phyloP scores from a whole-genome alignment of 2,113 vertebrate species.

The Gymnorhina tibicen region DNA sequence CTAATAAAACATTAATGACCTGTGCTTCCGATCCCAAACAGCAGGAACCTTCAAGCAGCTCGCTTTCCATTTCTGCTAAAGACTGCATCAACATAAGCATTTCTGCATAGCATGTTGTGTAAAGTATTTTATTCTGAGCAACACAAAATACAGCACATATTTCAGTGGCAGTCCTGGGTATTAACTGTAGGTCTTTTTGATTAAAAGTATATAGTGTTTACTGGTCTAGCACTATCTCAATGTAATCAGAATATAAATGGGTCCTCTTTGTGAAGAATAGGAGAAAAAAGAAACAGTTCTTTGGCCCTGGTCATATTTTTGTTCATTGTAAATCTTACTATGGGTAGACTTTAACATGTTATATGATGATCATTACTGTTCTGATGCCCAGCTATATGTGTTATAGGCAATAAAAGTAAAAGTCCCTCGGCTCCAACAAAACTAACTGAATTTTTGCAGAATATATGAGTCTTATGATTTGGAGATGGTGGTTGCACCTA shows the following conservation, averaged over 20 bases:
- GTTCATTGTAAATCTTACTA: not conserved
- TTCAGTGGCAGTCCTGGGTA: not conserved
- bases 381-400: not conserved
- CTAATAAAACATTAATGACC: slow-evolving; percentile 52
- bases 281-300: not conserved
- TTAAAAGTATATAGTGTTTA: not conserved
- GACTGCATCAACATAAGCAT: not conserved
- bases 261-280: not conserved
- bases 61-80: slow-evolving; percentile 5
- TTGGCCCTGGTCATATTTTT: not conserved
- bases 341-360: not conserved
- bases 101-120: not conserved
- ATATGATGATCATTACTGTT: not conserved
- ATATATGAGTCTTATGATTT: not conserved
- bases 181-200: not conserved
- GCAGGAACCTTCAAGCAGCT: not conserved
- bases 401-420: not conserved
- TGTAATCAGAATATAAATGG: not conserved
- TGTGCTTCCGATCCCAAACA: not conserved
- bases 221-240: not conserved
- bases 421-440: not conserved
- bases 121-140: not conserved
- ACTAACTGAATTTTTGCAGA: not conserved
- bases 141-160: not conserved
- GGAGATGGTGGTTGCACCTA: not conserved